A percentile compares a stretch with the other conserved stretches of the same genome.
Conservation (phyloP, 2,113 vertebrate species). For the Dasyornis broadbenti region DNA sequence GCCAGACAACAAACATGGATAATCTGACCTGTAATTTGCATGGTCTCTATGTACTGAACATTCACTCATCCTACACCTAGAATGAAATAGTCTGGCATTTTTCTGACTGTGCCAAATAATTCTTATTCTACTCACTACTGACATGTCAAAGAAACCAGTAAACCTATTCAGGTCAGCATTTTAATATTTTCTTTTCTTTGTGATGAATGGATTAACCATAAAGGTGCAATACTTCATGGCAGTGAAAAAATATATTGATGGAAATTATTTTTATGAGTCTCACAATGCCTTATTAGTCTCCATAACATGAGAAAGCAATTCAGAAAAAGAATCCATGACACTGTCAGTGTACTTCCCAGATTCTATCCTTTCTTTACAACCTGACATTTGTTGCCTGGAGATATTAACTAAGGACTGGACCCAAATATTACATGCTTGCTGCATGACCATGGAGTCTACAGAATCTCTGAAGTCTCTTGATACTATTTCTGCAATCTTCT, state of each 20-base stretch:
- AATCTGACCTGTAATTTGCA: background rate
- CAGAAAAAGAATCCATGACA: background rate
- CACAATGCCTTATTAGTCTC: background rate
- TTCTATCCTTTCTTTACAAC: background rate
- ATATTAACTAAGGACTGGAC: background rate
- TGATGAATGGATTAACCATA: background rate
- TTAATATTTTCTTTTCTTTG: background rate
- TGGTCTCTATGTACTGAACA: background rate
- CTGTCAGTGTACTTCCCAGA: background rate
- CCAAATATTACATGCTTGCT: background rate
- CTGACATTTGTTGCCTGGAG: background rate
- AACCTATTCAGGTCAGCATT: background rate
- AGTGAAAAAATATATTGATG: background rate
- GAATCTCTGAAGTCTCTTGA: background rate
- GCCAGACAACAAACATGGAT: background rate
- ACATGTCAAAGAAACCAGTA: background rate
- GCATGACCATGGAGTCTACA: background rate
- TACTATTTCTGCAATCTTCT: background rate
- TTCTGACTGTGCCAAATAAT: background rate
- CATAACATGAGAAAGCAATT: background rate
- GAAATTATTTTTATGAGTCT: background rate
- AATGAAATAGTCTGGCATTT: background rate
- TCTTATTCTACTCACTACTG: background rate
- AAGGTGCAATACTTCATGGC: background rate
- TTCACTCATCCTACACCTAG: background rate